Evolutionary conservation across 2,113 vertebrate genomes (phyloP).

Genomic region (Silurus asotus): DNA sequence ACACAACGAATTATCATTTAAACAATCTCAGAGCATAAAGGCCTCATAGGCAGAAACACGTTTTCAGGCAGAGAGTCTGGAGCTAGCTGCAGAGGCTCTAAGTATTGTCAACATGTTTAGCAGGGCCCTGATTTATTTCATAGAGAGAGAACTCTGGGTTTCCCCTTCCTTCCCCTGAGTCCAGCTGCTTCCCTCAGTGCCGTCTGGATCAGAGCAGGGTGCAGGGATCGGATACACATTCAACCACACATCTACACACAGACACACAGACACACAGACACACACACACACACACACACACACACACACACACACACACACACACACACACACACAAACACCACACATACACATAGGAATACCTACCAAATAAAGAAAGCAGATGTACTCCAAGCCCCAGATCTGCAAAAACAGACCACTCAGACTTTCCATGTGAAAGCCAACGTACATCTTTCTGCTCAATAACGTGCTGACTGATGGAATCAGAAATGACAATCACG

Average conservation of each 20-base stretch:
- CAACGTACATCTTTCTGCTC: conserved; percentile 22
- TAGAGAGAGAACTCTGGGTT: conserved; percentile 43
- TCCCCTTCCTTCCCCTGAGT: conserved; percentile 43
- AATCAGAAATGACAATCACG: conserved; percentile 37
- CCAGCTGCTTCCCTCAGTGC: conserved; percentile 37
- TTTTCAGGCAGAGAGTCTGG: conserved; percentile 12
- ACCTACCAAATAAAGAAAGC: conserved; percentile 73
- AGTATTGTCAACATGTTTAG: conserved; percentile 30
- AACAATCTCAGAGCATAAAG: background rate
- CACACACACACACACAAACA: conserved; percentile 40
- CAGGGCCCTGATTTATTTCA: conserved; percentile 52
- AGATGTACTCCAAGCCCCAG: conserved; percentile 70
- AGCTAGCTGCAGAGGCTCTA: conserved; percentile 18
- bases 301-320: conserved; percentile 36
- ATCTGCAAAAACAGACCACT: conserved; percentile 63
- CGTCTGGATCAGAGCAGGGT: conserved; percentile 46
- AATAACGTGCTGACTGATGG: conserved; percentile 15
- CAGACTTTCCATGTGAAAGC: conserved; percentile 46
- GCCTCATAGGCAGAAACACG: conserved; percentile 10
- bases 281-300: conserved; percentile 19
- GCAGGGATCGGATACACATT: conserved; percentile 28
- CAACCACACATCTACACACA: conserved; percentile 12
- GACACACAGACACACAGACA: no score
- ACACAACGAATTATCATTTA: conserved; percentile 7
- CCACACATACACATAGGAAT: conserved; percentile 60